Conservation (phyloP, 2,797 vertebrate genomes). For the Rachycentron canadum region DNA sequence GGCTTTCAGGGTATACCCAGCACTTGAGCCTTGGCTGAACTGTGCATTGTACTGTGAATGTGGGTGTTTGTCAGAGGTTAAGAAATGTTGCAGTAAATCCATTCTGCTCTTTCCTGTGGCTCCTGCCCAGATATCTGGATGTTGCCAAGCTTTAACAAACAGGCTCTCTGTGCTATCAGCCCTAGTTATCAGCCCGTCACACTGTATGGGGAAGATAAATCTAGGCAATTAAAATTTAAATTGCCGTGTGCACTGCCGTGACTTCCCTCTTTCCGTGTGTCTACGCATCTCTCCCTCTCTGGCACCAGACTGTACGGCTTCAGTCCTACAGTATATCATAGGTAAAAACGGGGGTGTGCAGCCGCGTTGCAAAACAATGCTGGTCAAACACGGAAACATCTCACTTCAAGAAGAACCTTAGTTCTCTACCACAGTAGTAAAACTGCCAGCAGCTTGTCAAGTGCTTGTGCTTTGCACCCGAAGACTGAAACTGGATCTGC, state of each 20-base stretch:
- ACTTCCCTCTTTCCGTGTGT: constrained; percentile 71
- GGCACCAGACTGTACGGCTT: constrained; percentile 35
- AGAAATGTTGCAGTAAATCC: constrained; percentile 72
- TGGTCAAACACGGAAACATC: constrained; percentile 44
- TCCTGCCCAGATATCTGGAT: constrained; percentile 65
- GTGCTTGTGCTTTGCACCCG: neutral
- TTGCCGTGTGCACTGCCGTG: constrained; percentile 83
- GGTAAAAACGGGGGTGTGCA: neutral
- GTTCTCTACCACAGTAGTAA: neutral
- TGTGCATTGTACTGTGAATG: constrained; percentile 56
- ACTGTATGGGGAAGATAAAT: constrained; percentile 86
- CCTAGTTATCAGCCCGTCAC: constrained; percentile 85
- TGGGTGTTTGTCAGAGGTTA: constrained; percentile 64
- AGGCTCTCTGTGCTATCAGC: constrained; percentile 80
- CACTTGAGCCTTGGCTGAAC: constrained; percentile 62
- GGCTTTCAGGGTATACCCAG: constrained; percentile 48
- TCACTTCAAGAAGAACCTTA: constrained; percentile 13
- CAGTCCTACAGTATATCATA: constrained; percentile 29
- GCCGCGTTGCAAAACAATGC: constrained; percentile 33
- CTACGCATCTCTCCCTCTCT: constrained; percentile 55
- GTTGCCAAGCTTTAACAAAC: constrained; percentile 79
- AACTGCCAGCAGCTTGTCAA: constrained; percentile 2
- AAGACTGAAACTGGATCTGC: too few species aligned
- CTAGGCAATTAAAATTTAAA: constrained; percentile 89
- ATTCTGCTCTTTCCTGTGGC: constrained; percentile 66